phyloP scores from a whole-genome alignment of 2,113 vertebrate genomes.

The Syrrhaptes paradoxus region DNA sequence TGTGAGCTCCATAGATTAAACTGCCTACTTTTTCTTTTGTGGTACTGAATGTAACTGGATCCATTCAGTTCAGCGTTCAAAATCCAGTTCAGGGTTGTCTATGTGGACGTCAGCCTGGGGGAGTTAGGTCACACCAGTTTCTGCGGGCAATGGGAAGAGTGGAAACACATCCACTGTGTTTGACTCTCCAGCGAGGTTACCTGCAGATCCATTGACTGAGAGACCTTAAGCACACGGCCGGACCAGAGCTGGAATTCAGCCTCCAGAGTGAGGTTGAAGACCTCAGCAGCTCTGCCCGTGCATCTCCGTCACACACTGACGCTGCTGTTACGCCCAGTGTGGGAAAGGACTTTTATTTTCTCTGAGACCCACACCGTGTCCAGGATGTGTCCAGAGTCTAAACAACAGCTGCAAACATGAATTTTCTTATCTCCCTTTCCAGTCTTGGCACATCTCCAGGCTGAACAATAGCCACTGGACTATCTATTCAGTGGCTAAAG shows the following conservation, averaged over 20 bases:
- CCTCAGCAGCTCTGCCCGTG: background rate
- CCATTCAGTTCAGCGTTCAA: background rate
- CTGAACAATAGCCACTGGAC: conserved; percentile 28
- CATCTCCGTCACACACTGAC: rapidly evolving
- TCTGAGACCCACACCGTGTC: background rate
- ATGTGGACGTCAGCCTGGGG: rapidly evolving
- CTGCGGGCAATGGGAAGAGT: background rate
- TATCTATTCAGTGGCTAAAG: conserved; percentile 1
- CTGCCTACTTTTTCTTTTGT: background rate
- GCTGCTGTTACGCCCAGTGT: background rate
- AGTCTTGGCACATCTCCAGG: conserved; percentile 5
- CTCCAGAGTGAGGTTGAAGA: background rate
- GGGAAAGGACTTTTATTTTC: background rate
- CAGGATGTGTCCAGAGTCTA: background rate
- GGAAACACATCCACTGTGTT: background rate
- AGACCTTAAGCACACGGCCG: background rate
- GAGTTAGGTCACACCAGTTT: background rate
- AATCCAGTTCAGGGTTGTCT: background rate
- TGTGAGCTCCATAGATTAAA: background rate
- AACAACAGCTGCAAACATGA: conserved; percentile 36
- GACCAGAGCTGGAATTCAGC: background rate
- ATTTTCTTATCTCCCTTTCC: conserved; percentile 25
- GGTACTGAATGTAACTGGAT: background rate
- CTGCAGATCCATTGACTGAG: background rate
- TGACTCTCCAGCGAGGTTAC: background rate